A percentile compares a stretch with the other conserved stretches of the same genome.
phyloP scores from a whole-genome alignment of 2,797 vertebrate genomes.

The Rhynchonycteris naso region DNA sequence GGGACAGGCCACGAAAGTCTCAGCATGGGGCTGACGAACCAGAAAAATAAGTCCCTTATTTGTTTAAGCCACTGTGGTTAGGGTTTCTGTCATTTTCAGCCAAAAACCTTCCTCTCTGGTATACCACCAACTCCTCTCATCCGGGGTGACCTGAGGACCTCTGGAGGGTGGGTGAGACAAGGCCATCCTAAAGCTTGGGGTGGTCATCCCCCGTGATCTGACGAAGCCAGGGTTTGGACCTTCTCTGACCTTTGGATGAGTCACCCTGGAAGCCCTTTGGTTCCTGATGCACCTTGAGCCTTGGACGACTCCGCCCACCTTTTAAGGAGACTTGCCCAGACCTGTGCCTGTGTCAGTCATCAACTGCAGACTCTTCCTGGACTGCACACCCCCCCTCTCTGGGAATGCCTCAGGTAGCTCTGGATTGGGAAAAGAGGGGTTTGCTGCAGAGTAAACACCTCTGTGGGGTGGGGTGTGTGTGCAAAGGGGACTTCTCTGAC shows the following conservation, averaged over 20 bases:
- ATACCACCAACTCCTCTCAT: not conserved
- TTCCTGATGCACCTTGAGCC: not conserved
- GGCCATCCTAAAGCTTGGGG: accelerated
- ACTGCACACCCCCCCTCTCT: too few species aligned
- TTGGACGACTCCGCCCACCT: not conserved
- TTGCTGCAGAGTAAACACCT: not conserved
- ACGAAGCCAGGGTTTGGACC: accelerated
- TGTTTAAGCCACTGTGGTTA: not conserved
- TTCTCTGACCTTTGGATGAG: not conserved
- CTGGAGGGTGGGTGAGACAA: accelerated
- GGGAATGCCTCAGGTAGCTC: not conserved
- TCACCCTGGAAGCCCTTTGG: not conserved
- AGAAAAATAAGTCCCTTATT: not conserved
- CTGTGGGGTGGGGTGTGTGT: not conserved
- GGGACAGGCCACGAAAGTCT: not conserved
- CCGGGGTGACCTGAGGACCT: accelerated
- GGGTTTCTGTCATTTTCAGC: not conserved
- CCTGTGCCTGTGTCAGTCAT: not conserved
- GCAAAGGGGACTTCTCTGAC: not conserved
- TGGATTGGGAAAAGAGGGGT: not conserved
- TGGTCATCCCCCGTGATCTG: not conserved
- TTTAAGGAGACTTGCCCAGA: not conserved
- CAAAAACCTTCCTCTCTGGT: not conserved
- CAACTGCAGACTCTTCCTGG: not conserved
- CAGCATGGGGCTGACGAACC: not conserved